Conservation (phyloP, 2,113 vertebrate genomes). For the Gymnocephalus cernua region DNA sequence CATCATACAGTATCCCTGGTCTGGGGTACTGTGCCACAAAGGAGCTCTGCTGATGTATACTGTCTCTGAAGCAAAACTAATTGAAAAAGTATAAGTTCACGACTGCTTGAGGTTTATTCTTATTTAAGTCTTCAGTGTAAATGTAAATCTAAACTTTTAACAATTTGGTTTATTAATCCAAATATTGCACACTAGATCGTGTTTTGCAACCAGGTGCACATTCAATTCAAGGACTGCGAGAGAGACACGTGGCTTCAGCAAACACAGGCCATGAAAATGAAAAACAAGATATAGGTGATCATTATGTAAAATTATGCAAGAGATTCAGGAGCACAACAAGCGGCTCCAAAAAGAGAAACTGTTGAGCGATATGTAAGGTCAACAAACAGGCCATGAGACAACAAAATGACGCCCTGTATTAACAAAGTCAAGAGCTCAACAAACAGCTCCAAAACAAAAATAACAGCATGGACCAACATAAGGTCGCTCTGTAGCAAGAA, state of each 20-base stretch:
- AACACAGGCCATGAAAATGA: background rate
- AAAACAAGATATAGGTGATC: background rate
- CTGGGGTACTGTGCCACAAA: background rate
- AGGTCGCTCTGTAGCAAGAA: background rate
- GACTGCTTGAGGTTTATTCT: no score
- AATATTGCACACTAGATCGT: background rate
- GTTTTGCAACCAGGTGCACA: background rate
- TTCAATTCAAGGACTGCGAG: background rate
- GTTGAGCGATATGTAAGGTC: background rate
- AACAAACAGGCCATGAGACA: background rate
- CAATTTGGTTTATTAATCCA: background rate
- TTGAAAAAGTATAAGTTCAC: background rate
- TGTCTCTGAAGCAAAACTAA: background rate
- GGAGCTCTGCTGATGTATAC: background rate
- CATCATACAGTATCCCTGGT: background rate
- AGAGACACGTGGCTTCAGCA: background rate
- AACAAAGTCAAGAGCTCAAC: background rate
- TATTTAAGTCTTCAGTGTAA: no score
- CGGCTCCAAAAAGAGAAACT: background rate
- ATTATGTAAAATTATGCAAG: background rate
- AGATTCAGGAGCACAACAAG: background rate
- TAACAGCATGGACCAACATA: background rate
- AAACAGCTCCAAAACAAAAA: background rate
- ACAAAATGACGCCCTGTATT: background rate
- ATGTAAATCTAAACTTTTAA: conserved; percentile 1